phyloP scores from a whole-genome alignment of 64 coral and sea anemone genomes.

The Montipora foliosa region DNA sequence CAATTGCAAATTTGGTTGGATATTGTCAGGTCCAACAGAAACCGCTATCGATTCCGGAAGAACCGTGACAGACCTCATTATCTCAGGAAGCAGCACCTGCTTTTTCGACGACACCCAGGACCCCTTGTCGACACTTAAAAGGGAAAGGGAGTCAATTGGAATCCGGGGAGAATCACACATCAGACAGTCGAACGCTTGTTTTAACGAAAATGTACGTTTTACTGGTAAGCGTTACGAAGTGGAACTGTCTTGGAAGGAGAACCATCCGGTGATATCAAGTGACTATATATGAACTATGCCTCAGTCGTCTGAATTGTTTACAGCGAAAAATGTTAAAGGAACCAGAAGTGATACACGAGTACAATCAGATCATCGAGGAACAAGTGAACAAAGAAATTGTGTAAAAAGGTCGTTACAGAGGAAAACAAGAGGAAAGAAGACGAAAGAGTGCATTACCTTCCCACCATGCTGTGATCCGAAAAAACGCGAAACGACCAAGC shows the following conservation, averaged over 20 bases:
- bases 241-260: neutral
- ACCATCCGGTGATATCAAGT: neutral
- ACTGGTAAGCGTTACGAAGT: neutral
- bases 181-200: neutral
- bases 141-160: neutral
- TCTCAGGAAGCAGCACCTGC: neutral
- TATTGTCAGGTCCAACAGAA: conserved; percentile 61
- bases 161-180: neutral
- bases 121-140: neutral
- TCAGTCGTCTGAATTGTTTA: neutral
- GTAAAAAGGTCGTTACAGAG: neutral
- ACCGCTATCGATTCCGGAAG: neutral
- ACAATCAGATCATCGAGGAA: neutral
- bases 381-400: neutral
- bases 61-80: conserved; percentile 23
- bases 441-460: neutral
- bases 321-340: neutral
- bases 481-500: neutral
- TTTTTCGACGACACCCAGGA: conserved; percentile 29
- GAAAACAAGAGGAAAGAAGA: no score
- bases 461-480: neutral
- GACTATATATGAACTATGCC: neutral
- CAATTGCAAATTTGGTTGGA: conserved; percentile 65
- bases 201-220: neutral
- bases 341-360: neutral